Evolutionary conservation across 2,797 vertebrate genomes (phyloP), one percentile per base, ranked within the genome.

Genomic region (Micropoecilia bifurca): DNA sequence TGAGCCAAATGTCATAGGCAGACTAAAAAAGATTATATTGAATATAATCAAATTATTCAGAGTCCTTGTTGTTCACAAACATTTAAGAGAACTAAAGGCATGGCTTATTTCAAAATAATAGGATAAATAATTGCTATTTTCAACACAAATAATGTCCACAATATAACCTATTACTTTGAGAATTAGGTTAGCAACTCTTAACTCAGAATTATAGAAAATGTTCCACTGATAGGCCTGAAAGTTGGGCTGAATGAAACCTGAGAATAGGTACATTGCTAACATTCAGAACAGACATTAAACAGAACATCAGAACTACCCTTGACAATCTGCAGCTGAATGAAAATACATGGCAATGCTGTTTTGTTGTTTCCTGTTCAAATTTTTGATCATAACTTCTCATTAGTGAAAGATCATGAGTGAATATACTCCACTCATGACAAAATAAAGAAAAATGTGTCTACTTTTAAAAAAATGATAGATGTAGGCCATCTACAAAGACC

Each of bases 171-270:
- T 61, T 61, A 3, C 59, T 14, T 63, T 33, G 12, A 63, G 28
- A 63, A 33, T 1, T 5, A 18, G 16, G 16, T 47, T 48, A 48
- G 14, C 47, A 20, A 6, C 59, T 63, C 30, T 8, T 33, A 63
- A 63, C 59, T 18, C 57, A 61, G 57, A 63, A 36, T 36, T 63
- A 61, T 30, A 61, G 57, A 61, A 61, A 61, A 61, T 16, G 57
- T 5, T 57, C 9, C 55, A 57, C 9, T 57, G 10, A 28, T 57
- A 57, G 53, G 57, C 57, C 57, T 14, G 57, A 28, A 30, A 59
- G 10, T 30, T 59, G 20, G 57, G 13, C 28, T 59, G 28, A 59
- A 59, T 3, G 55, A 57, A 57, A 59, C 28, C 13, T 30, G n/a
- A 59, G 57, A 14, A 30, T 16, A 13, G 28, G 13, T 12, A 30